Conservation (phyloP, 2,888 invertebrate species). For the Mystacides longicornis region DNA sequence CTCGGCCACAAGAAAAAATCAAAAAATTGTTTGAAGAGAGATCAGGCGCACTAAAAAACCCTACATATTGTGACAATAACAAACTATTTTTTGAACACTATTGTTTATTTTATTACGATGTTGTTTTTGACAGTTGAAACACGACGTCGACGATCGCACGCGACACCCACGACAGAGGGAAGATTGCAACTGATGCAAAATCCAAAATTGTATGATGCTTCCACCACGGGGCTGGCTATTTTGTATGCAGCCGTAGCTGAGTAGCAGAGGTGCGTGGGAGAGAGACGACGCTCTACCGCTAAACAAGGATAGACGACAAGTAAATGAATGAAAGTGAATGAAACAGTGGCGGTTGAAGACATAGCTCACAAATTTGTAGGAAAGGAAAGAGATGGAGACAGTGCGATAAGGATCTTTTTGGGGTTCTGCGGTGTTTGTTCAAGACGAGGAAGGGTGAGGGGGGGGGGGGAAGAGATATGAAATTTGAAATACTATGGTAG, state of each 20-base stretch:
- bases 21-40: no score
- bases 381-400: conserved; percentile 9
- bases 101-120: no score
- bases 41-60: no score
- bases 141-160: neutral
- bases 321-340: conserved; percentile 7
- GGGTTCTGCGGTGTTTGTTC: neutral
- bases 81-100: no score
- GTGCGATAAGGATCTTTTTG: neutral
- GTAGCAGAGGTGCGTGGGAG: conserved; percentile 1
- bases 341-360: conserved; percentile 6
- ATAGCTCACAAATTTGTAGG: conserved; percentile 12
- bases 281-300: neutral
- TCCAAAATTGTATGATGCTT: conserved; percentile 2
- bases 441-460: neutral
- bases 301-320: conserved; percentile 6
- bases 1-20: no score
- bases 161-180: no score
- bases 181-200: conserved; percentile 1
- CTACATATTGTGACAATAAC: no score
- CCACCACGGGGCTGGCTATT: conserved; percentile 14
- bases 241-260: conserved; percentile 20
- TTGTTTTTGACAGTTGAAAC: no score
- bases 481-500: no score
- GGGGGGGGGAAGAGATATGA: conserved; percentile 1